phyloP scores from a whole-genome alignment of 2,113 vertebrate genomes.

The Callocephalon fimbriatum region DNA sequence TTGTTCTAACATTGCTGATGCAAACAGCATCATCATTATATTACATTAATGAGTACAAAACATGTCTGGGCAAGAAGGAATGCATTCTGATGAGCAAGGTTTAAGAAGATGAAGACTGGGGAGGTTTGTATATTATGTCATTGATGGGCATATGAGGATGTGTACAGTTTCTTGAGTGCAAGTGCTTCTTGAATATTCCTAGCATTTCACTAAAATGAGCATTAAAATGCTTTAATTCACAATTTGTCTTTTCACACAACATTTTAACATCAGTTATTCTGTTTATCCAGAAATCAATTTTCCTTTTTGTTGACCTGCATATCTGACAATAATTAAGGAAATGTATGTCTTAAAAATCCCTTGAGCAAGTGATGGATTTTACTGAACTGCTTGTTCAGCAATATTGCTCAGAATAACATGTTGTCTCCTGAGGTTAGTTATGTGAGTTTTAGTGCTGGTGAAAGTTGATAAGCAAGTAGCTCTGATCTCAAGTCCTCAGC shows the following conservation, averaged over 20 bases:
- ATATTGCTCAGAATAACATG: neutral
- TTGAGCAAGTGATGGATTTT: constrained; percentile 38
- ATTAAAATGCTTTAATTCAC: constrained; percentile 13
- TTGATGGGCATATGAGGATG: neutral
- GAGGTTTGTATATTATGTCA: neutral
- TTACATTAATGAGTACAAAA: neutral
- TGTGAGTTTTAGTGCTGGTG: neutral
- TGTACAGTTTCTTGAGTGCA: neutral
- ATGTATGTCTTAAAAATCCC: neutral
- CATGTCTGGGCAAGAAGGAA: neutral
- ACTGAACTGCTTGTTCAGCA: constrained; percentile 20
- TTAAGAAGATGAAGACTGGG: neutral
- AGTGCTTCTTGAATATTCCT: neutral
- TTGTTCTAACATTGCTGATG: neutral
- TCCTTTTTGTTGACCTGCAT: constrained; percentile 31
- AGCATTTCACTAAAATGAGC: neutral
- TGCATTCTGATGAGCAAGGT: neutral
- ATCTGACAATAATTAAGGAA: constrained; percentile 26
- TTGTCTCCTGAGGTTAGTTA: neutral
- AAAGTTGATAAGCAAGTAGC: neutral
- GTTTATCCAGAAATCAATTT: constrained; percentile 27
- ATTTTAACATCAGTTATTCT: neutral
- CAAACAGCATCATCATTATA: neutral
- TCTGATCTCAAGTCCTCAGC: neutral
- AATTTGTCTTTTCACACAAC: neutral